phyloP scores from a whole-genome alignment of 2,113 vertebrate genomes.

The Varanus salvator region DNA sequence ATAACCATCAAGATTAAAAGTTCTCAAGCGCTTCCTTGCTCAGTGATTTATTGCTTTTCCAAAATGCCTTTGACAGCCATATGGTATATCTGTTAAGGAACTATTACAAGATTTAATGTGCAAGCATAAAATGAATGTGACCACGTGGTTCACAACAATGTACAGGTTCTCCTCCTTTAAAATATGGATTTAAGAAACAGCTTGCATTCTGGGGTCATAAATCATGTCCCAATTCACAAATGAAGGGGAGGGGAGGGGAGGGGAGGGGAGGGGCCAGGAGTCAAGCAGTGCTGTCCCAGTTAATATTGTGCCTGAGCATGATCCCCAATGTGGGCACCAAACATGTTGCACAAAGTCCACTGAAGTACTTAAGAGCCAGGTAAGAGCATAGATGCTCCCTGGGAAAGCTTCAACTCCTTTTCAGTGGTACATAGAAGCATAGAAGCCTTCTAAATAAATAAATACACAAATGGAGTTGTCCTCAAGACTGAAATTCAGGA shows the following conservation, averaged over 20 bases:
- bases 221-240: not conserved
- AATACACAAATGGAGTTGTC: not conserved
- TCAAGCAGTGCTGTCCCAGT: not conserved
- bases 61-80: conserved; percentile 39
- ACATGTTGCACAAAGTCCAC: not conserved
- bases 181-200: conserved; percentile 16
- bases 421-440: not conserved
- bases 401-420: not conserved
- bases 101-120: conserved; percentile 31
- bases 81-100: conserved; percentile 28
- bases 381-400: not conserved
- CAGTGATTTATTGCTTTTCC: conserved; percentile 39
- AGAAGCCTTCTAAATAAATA: too few relatives aligned
- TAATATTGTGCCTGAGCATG: not conserved
- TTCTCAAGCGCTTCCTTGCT: conserved; percentile 25
- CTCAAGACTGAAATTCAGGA: not conserved
- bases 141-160: conserved; percentile 8
- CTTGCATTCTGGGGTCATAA: conserved; percentile 2
- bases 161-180: not conserved
- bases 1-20: conserved; percentile 39
- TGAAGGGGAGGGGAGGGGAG: not conserved
- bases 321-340: not conserved
- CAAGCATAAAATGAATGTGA: conserved; percentile 14
- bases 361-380: not conserved
- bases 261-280: not conserved